Base-by-base conservation (phyloP, 2,888 invertebrate genomes). In the Sycophila texana region DNA sequence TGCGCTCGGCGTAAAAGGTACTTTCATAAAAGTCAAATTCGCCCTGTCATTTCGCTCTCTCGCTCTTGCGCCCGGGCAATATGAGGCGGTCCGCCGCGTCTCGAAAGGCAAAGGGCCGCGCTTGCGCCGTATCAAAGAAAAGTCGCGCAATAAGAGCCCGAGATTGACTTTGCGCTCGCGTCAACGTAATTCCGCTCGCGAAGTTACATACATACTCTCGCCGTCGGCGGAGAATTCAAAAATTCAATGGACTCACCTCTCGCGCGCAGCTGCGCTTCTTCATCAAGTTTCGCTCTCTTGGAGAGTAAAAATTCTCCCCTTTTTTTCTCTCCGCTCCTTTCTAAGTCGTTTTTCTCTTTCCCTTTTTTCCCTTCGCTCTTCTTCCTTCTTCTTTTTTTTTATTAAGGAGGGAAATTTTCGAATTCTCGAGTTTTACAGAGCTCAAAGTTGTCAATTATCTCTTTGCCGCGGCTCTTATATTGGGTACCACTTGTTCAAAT, bases 111-210 rank as follows among this genome's bases (percentile, higher is more conserved):
- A 63, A 63, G 63, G 63, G 63, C 47, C 18, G 63, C 30, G n/a
- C 47, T 1, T 1, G 63, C 18, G 47, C 63, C 47, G 39, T 51
- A 51, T 67, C 67, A 67, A 67, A 67, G 67, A 67, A 67, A 67
- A 67, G 67, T 67, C 67, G 30, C 51, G 67, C 67, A 67, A 67
- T 67, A 67, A 67, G 67, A 55, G 67, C 67, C 12, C 3, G 63
- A 67, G 67, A 67, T 67, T 67, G 67, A 53, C 67, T 55, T 67
- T 67, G 67, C 53, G 67, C 53, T 55, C 67, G 67, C 26, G 51
- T 67, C 67, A 67, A 67, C 53, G 67, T 53, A 67, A 67, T 67
- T 67, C 53, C 55, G 20, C 51, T 77, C 26, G 14, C 47, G 18
- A 5, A 18, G 12, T 70, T 39, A 39, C 39, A 39, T 39, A 39